phyloP scores from a whole-genome alignment of 2,888 invertebrate species.

The Eutolmus rufibarbis region DNA sequence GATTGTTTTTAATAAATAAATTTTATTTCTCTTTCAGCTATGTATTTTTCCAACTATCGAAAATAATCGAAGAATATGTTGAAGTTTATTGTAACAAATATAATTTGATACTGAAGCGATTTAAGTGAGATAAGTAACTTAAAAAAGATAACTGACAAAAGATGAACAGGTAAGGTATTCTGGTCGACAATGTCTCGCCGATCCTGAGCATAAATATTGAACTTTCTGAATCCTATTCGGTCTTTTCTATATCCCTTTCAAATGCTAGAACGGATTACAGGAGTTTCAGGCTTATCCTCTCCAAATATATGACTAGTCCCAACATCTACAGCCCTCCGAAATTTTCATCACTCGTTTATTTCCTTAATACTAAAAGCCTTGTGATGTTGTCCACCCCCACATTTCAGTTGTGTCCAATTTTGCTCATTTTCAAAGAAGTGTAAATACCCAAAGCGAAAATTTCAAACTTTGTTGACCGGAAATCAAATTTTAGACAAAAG shows the following conservation, averaged over 20 bases:
- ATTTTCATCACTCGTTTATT: constrained; percentile 20
- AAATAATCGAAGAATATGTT: too few relatives aligned
- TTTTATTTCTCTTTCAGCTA: too few relatives aligned
- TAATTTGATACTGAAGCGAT: too few relatives aligned
- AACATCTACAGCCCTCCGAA: background rate
- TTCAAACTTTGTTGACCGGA: constrained; percentile 46
- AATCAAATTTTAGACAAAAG: constrained; percentile 42
- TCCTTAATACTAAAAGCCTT: constrained; percentile 42
- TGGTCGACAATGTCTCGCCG: background rate
- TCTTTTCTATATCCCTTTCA: background rate
- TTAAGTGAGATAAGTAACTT: too few relatives aligned
- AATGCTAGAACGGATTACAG: background rate
- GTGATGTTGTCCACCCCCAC: constrained; percentile 10
- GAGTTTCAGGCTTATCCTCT: background rate
- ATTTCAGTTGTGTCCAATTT: constrained; percentile 20
- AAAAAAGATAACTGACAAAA: too few relatives aligned
- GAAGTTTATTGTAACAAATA: too few relatives aligned
- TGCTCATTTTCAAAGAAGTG: constrained; percentile 32
- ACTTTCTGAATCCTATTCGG: background rate
- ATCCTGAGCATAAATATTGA: background rate
- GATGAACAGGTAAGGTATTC: background rate
- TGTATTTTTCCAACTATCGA: too few relatives aligned
- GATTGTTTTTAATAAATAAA: too few relatives aligned
- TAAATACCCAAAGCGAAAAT: constrained; percentile 44
- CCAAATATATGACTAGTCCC: background rate